Percentiles rank a stretch among this genome's conserved stretches.
phyloP scores from a whole-genome alignment of 2,888 invertebrate species.

The Gymnosoma rotundatum region DNA sequence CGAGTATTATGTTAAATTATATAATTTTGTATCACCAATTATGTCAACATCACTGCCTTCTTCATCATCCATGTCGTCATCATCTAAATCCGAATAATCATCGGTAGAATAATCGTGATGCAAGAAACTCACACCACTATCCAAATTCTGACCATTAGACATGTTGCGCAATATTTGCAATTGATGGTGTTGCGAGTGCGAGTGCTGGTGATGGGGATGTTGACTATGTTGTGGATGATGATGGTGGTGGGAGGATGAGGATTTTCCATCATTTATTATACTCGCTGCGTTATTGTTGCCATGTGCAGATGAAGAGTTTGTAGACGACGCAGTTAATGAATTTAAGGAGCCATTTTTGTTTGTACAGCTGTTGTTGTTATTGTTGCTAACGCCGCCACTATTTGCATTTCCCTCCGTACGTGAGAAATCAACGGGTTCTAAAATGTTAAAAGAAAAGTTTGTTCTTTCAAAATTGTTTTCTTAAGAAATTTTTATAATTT shows the following conservation, averaged over 20 bases:
- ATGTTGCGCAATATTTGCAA: conserved; percentile 76
- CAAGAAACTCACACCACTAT: conserved; percentile 70
- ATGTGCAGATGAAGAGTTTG: conserved; percentile 70
- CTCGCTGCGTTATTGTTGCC: conserved; percentile 70
- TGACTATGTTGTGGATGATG: conserved; percentile 28
- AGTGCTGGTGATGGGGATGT: conserved; percentile 59
- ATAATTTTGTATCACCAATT: conserved; percentile 81
- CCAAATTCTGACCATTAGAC: conserved; percentile 73
- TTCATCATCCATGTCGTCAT: conserved; percentile 77
- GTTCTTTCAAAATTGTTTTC: conserved; percentile 29
- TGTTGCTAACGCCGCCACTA: conserved; percentile 56
- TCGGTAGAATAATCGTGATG: conserved; percentile 81
- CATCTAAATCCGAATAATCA: conserved; percentile 80
- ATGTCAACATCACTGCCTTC: conserved; percentile 82
- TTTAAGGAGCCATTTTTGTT: conserved; percentile 65
- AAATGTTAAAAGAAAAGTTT: conserved; percentile 56
- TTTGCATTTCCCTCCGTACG: conserved; percentile 77
- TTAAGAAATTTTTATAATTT: conserved; percentile 33
- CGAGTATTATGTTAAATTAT: conserved; percentile 79
- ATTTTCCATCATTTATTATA: conserved; percentile 47
- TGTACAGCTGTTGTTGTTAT: conserved; percentile 41
- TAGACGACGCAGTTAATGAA: conserved; percentile 63
- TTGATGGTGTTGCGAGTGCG: conserved; percentile 62
- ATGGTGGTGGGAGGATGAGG: conserved; percentile 26
- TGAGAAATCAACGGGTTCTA: conserved; percentile 82